phyloP scores from a whole-genome alignment of 2,888 invertebrate genomes.

The Mantis religiosa region DNA sequence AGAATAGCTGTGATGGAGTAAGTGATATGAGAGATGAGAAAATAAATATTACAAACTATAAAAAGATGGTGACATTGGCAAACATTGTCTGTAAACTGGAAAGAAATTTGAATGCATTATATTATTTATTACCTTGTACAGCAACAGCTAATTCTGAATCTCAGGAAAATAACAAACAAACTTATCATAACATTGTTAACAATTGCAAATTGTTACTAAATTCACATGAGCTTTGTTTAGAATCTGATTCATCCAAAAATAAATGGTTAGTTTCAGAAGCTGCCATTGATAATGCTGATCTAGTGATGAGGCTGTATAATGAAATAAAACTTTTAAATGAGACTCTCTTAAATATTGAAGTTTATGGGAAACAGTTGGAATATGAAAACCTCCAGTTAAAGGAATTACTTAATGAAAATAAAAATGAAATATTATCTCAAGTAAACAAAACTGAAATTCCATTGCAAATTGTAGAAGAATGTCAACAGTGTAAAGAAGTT shows the following conservation, averaged over 20 bases:
- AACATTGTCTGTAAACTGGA: not conserved
- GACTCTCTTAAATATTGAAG: slow-evolving; percentile 2
- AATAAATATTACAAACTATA: not conserved
- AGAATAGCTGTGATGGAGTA: not conserved
- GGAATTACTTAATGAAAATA: not conserved
- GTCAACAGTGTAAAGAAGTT: not conserved
- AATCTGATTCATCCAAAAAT: not conserved
- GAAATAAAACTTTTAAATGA: slow-evolving; percentile 3
- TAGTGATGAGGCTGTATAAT: not conserved
- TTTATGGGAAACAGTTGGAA: not conserved
- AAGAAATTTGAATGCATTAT: not conserved
- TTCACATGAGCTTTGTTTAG: not conserved
- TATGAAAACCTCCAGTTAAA: slow-evolving; percentile 2
- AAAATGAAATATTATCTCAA: not conserved
- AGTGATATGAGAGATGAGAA: not conserved
- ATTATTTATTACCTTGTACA: not conserved
- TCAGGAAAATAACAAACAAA: not conserved
- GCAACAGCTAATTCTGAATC: not conserved
- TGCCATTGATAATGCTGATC: not conserved
- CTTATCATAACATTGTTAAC: not conserved
- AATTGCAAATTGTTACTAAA: not conserved
- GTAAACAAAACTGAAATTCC: not conserved
- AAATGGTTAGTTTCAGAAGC: not conserved
- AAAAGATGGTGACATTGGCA: not conserved
- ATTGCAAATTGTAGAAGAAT: not conserved